phyloP scores from a whole-genome alignment of 2,888 invertebrate species.

The Podabrus alpinus region DNA sequence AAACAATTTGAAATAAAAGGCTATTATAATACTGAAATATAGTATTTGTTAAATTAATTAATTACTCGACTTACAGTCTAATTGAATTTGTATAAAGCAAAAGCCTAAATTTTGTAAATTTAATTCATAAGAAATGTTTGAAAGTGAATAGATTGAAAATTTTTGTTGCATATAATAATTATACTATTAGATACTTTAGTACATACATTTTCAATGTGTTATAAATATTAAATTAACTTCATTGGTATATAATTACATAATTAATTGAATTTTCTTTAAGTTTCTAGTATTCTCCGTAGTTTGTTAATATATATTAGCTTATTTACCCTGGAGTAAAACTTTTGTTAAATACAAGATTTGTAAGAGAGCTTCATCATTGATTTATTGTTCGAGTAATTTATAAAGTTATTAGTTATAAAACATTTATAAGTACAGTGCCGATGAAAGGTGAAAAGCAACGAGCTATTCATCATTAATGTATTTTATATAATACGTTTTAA shows the following conservation, averaged over 20 bases:
- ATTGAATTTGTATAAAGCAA: neutral
- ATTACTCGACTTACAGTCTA: neutral
- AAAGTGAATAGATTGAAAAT: too few relatives aligned
- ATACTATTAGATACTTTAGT: too few relatives aligned
- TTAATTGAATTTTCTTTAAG: neutral
- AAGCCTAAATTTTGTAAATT: neutral
- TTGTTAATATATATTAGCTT: neutral
- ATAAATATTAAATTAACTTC: neutral
- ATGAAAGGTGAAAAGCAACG: neutral
- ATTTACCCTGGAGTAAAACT: neutral
- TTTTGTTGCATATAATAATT: neutral
- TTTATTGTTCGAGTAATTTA: neutral
- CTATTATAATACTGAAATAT: neutral
- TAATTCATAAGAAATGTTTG: neutral
- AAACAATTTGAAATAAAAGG: neutral
- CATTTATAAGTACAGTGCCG: neutral
- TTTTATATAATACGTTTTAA: neutral
- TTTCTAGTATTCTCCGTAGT: neutral
- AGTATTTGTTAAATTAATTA: neutral
- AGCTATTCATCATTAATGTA: neutral
- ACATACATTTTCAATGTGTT: neutral
- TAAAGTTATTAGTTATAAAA: neutral
- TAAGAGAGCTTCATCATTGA: neutral
- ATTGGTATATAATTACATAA: neutral
- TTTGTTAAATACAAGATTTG: neutral